Percentiles rank a stretch among this genome's conserved stretches.
phyloP scores from a whole-genome alignment of 2,797 vertebrate genomes.

The Miichthys miiuy region DNA sequence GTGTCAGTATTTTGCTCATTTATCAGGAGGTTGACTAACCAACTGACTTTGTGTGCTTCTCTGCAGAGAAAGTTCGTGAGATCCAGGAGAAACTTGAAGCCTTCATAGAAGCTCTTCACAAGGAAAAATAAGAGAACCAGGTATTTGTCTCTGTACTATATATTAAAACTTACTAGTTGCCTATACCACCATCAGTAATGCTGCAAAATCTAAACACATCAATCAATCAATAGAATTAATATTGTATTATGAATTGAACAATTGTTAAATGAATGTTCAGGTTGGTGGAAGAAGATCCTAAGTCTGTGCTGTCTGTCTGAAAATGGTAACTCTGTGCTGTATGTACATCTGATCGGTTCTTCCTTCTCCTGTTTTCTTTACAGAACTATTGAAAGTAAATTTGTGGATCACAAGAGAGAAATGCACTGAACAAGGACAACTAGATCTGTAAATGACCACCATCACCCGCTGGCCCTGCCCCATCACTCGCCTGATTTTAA shows the following conservation, averaged over 20 bases:
- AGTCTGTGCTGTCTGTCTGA: neutral
- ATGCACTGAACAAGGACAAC: conserved; percentile 75
- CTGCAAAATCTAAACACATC: neutral
- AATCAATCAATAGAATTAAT: too few species aligned
- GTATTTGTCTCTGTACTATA: conserved; percentile 54
- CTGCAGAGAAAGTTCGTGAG: conserved; percentile 97
- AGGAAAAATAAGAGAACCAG: conserved; percentile 90
- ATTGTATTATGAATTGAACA: neutral
- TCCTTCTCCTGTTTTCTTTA: conserved; percentile 16
- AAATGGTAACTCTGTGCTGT: neutral
- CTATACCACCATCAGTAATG: neutral
- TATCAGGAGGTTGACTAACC: conserved; percentile 8
- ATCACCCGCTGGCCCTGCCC: conserved; percentile 23
- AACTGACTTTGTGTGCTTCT: conserved; percentile 28
- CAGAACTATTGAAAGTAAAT: conserved; percentile 55
- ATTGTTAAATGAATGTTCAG: neutral
- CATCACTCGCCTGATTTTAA: conserved; percentile 71
- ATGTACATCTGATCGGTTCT: neutral
- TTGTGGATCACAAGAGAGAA: conserved; percentile 56
- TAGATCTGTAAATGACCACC: conserved; percentile 67
- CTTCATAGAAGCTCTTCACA: conserved; percentile 99
- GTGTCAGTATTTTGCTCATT: neutral
- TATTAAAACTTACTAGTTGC: neutral
- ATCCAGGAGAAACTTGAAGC: conserved; percentile 99
- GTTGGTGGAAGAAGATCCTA: neutral